phyloP scores from a whole-genome alignment of 1,140 invertebrate genomes.

The Potamilus streckersoni region DNA sequence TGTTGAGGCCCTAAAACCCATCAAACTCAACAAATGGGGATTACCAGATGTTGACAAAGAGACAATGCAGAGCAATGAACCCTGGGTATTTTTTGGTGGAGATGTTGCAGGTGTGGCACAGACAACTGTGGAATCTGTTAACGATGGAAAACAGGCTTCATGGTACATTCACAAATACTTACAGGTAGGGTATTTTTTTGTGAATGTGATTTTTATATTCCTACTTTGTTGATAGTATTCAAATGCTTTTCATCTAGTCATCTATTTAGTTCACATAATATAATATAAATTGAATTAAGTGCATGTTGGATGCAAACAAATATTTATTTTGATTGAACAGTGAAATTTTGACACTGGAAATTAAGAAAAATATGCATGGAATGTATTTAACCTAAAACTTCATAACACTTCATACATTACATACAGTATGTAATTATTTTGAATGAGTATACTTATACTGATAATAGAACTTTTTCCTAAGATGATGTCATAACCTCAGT shows the following conservation, averaged over 20 bases:
- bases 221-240: neutral
- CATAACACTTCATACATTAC: too few species aligned
- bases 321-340: too few species aligned
- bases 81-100: constrained; percentile 91
- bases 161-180: constrained; percentile 96
- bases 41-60: constrained; percentile 81
- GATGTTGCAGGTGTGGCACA: constrained; percentile 94
- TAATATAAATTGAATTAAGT: too few species aligned
- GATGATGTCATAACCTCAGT: too few species aligned
- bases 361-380: too few species aligned
- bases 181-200: constrained; percentile 73
- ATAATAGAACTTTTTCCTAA: too few species aligned
- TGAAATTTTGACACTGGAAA: too few species aligned
- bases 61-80: constrained; percentile 83
- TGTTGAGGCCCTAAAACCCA: constrained; percentile 80
- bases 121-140: constrained; percentile 97
- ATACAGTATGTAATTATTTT: too few species aligned
- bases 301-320: too few species aligned
- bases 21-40: constrained; percentile 83
- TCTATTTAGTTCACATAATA: too few species aligned
- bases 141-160: constrained; percentile 97
- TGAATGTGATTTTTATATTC: neutral
- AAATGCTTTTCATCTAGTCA: neutral
- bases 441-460: too few species aligned
- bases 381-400: too few species aligned